A percentile compares a stretch with the other conserved stretches of the same genome.
These are phyloP conservation scores for Galeopterus variegatus DNA, from an alignment of 2,113 vertebrate genomes.

Conservation along the genomic window DNA sequence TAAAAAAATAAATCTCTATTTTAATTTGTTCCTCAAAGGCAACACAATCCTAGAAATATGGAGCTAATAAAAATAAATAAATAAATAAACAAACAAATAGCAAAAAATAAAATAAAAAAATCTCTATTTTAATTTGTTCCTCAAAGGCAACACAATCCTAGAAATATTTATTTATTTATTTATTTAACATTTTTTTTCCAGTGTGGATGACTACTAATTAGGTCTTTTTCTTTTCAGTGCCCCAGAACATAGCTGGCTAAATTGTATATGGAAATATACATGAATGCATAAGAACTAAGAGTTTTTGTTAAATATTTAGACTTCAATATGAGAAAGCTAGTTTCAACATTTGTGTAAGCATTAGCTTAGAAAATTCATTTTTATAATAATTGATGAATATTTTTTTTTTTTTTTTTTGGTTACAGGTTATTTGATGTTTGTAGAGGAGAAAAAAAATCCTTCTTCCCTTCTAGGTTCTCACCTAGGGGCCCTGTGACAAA, in stretches of 20 bases:
- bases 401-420: constrained; percentile 55
- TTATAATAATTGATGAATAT: constrained; percentile 68
- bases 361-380: constrained; percentile 84
- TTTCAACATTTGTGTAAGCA: constrained; percentile 81
- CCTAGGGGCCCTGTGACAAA: background rate
- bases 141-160: constrained; percentile 77
- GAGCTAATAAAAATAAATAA: too few species aligned
- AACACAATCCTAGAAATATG: constrained; percentile 84
- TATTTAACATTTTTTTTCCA: constrained; percentile 84
- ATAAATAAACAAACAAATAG: too few species aligned
- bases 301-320: constrained; percentile 87
- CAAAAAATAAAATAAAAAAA: too few species aligned
- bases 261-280: constrained; percentile 85
- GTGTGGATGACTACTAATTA: constrained; percentile 87
- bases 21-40: constrained; percentile 80
- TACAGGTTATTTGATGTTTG: constrained; percentile 58
- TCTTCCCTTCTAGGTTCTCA: background rate
- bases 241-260: constrained; percentile 81
- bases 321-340: constrained; percentile 74
- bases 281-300: constrained; percentile 83
- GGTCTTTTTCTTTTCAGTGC: constrained; percentile 85
- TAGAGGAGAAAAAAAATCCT: background rate
- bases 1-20: constrained; percentile 45
- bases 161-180: constrained; percentile 87
- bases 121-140: constrained; percentile 79